Base-by-base conservation (phyloP, 2,888 invertebrate genomes). In the Ochlodes sylvanus region DNA sequence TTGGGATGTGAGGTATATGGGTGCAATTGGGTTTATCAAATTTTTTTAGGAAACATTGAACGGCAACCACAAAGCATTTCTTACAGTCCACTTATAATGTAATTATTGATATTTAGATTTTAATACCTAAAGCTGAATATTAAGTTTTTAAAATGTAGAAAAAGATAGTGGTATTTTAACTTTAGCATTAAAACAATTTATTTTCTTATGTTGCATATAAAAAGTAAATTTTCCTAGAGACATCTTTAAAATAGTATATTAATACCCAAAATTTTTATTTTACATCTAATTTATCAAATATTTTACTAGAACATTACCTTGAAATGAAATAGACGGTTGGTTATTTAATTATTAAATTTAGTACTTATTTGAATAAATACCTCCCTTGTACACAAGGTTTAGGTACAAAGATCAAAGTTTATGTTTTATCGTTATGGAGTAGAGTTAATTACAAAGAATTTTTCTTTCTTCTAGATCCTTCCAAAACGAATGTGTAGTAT, bases 191-290 rank as follows among this genome's bases (percentile, higher is more conserved):
- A 52, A 21, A 17, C n/a, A 4, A 41, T 21, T n/a, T 19, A 12
- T 42, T 21, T n/a, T 57, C 32, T 44, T 44, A 14, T 57, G 17
- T 56, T 42, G 56, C 32, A 56, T 64, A 64, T 17, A 57, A 57
- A 64, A 64, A 57, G 64, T 64, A 64, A n/a, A 64, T 64, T 64
- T 64, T 57, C 47, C 64, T 64, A 64, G 47, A 47, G 47, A 47
- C 7, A 41, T 34, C 27, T 64, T 47, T 34, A 27, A 60, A 60
- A 60, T 60, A 47, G 44, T 60, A 58, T 54, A 63, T 12, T 34
- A 50, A 19, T 50, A n/a, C 19, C 15, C 42, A 12, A 12, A 42
- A 17, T 19, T 19, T 50, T 50, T 47, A 17, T 19, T 38, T 50
- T 19, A 21, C 14, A 32, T 44, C 64, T 57, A 64, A 57, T 21